These are phyloP conservation scores for Rutilus rutilus DNA, from an alignment of 2,113 vertebrate species.

Conservation along the genomic window DNA sequence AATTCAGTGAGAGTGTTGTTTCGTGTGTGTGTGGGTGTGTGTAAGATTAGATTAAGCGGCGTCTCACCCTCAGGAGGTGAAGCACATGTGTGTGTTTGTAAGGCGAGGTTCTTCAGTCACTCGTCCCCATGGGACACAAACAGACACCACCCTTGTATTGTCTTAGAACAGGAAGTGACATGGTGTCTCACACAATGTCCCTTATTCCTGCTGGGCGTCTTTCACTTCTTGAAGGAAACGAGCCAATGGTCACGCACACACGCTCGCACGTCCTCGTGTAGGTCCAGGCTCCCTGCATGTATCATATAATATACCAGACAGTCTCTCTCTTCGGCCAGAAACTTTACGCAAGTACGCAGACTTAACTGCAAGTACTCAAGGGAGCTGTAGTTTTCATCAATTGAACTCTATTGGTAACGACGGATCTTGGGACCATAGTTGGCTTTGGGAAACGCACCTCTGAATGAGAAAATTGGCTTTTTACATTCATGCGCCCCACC, in stretches of 20 bases:
- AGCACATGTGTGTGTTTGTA: conserved; percentile 28
- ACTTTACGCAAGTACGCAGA: neutral
- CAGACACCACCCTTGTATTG: conserved; percentile 56
- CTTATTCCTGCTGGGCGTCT: conserved; percentile 49
- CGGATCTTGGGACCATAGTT: too few species aligned
- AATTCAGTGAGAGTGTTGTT: conserved; percentile 20
- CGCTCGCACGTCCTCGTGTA: neutral
- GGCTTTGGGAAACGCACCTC: too few species aligned
- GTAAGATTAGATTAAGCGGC: conserved; percentile 44
- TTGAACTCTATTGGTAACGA: too few species aligned
- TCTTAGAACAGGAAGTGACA: conserved; percentile 57
- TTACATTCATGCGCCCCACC: neutral
- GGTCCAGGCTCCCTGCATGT: neutral
- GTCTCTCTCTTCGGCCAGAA: neutral
- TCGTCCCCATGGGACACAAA: conserved; percentile 40
- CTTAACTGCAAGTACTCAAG: neutral
- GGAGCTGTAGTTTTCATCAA: neutral
- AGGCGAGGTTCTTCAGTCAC: conserved; percentile 34
- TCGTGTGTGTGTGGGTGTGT: neutral
- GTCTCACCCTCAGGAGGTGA: conserved; percentile 15
- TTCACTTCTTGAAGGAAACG: conserved; percentile 32
- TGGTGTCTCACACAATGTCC: conserved; percentile 51
- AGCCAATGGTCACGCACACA: conserved; percentile 27
- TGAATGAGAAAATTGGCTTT: neutral
- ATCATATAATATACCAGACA: neutral